Percentiles rank a stretch among this genome's conserved stretches.
phyloP scores from a whole-genome alignment of 2,797 vertebrate genomes.

The Momotus momota region DNA sequence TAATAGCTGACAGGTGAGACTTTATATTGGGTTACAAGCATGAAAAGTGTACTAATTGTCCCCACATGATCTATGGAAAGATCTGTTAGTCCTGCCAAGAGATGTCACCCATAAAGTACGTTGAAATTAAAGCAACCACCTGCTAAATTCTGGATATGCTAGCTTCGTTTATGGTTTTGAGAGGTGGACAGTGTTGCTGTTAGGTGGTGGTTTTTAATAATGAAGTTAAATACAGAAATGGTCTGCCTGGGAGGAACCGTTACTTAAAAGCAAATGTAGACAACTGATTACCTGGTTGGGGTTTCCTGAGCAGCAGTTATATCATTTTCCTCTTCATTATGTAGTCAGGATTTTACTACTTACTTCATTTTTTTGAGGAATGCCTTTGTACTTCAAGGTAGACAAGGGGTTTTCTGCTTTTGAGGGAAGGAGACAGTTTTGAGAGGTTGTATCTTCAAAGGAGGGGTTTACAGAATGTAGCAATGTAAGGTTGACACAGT shows the following conservation, averaged over 20 bases:
- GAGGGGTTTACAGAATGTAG: neutral
- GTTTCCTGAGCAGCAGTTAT: neutral
- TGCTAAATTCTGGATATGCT: neutral
- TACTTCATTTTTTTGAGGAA: neutral
- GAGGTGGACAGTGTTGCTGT: neutral
- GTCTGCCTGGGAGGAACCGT: neutral
- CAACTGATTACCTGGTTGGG: neutral
- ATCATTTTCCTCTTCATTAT: neutral
- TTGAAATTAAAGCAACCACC: neutral
- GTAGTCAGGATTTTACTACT: neutral
- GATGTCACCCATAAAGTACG: neutral
- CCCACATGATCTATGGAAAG: neutral
- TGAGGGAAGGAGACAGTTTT: neutral
- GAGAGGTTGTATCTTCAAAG: neutral
- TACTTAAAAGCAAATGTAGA: neutral
- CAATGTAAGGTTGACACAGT: neutral
- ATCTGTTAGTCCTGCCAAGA: neutral
- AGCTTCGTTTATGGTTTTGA: neutral
- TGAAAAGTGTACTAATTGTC: slow-evolving; percentile 6
- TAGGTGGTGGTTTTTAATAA: neutral
- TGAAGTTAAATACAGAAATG: neutral
- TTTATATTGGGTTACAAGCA: slow-evolving; percentile 33
- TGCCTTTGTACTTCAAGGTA: neutral
- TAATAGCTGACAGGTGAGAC: slow-evolving; percentile 29
- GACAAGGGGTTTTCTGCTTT: neutral